Conservation (phyloP, 2,888 invertebrate species). For the Cosmia pyralina region DNA sequence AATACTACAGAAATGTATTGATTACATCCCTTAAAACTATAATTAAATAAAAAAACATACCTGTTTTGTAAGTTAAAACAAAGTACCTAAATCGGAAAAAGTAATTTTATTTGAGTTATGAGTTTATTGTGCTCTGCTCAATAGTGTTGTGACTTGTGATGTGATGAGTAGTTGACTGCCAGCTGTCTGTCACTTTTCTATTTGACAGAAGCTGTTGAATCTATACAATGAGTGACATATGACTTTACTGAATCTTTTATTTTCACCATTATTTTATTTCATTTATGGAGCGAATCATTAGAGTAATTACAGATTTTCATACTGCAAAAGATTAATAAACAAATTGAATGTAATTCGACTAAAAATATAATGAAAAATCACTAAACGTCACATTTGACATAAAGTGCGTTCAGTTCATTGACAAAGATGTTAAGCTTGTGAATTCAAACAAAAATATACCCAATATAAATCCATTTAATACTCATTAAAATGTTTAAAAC, state of each 20-base stretch:
- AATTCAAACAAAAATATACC: slow-evolving; percentile 20
- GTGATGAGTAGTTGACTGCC: background rate
- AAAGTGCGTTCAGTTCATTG: slow-evolving; percentile 15
- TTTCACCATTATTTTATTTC: background rate
- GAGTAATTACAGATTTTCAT: background rate
- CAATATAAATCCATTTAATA: slow-evolving; percentile 27
- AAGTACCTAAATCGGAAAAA: no score
- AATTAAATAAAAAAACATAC: background rate
- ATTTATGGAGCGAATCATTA: background rate
- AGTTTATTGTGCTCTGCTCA: background rate
- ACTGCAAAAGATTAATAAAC: background rate
- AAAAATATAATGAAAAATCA: background rate
- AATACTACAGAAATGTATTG: background rate
- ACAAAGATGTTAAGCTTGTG: background rate
- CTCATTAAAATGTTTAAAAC: no score
- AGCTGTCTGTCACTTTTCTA: no score
- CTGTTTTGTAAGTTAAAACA: background rate
- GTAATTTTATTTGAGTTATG: background rate
- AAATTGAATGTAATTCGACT: slow-evolving; percentile 10
- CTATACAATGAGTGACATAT: no score
- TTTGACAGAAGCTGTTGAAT: no score
- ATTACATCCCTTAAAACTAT: background rate
- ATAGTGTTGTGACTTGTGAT: slow-evolving; percentile 27
- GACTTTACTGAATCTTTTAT: no score
- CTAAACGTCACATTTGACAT: slow-evolving; percentile 1